A percentile compares a stretch with the other conserved stretches of the same genome.
These are phyloP conservation scores for Cephus runcator DNA, from an alignment of 2,888 invertebrate species.

Conservation along the genomic window DNA sequence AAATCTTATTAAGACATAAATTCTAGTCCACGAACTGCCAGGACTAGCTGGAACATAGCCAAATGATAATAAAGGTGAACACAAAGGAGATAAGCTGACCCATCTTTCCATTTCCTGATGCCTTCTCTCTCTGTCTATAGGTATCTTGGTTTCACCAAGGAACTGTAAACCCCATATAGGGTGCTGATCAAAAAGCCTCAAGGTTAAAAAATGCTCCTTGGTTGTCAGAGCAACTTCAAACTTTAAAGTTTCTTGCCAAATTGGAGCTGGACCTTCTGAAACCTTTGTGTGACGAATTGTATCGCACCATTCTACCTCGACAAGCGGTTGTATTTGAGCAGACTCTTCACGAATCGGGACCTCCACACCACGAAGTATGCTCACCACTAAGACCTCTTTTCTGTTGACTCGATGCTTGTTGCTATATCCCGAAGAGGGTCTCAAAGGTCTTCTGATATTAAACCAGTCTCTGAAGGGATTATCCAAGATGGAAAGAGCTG, in stretches of 20 bases:
- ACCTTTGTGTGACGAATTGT: conserved; percentile 41
- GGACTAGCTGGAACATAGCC: conserved; percentile 59
- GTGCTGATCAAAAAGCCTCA: conserved; percentile 60
- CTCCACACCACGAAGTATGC: conserved; percentile 56
- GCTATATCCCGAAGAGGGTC: conserved; percentile 38
- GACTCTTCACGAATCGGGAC: conserved; percentile 62
- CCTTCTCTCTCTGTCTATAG: conserved; percentile 52
- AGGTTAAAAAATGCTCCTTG: conserved; percentile 47
- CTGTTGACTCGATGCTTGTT: conserved; percentile 39
- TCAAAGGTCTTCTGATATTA: conserved; percentile 44
- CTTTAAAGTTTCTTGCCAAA: conserved; percentile 60
- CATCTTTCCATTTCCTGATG: conserved; percentile 60
- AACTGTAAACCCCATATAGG: conserved; percentile 62
- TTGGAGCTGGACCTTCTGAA: conserved; percentile 58
- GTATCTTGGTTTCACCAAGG: conserved; percentile 58
- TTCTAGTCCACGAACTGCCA: conserved; percentile 54
- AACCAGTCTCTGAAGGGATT: conserved; percentile 49
- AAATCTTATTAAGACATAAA: conserved; percentile 58
- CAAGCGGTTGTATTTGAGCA: conserved; percentile 54
- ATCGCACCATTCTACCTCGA: conserved; percentile 59
- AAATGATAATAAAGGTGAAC: conserved; percentile 53
- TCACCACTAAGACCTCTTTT: conserved; percentile 53
- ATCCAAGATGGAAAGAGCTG: conserved; percentile 48
- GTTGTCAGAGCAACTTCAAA: conserved; percentile 51
- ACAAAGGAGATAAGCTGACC: conserved; percentile 54